Conservation (phyloP, 2,113 vertebrate species). For the Stegostoma tigrinum region DNA sequence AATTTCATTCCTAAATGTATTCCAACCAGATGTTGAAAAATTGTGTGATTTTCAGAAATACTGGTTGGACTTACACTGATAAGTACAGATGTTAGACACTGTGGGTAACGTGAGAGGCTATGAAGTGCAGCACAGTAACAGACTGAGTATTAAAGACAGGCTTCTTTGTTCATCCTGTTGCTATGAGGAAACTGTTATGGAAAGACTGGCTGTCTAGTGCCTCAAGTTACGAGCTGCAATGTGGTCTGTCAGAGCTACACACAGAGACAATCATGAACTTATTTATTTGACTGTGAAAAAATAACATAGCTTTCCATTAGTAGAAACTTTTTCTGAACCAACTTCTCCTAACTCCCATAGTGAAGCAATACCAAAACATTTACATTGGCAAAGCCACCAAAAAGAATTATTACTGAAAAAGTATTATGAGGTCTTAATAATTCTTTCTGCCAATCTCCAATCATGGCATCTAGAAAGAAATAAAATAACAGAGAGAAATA, state of each 20-base stretch:
- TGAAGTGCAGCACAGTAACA: background rate
- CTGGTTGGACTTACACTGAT: background rate
- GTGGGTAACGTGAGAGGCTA: background rate
- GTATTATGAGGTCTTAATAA: slow-evolving; percentile 9
- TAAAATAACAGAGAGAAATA: slow-evolving; percentile 16
- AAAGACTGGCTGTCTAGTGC: background rate
- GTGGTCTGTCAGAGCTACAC: background rate
- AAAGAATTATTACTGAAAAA: slow-evolving; percentile 5
- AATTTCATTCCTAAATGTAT: background rate
- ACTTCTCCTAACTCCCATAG: background rate
- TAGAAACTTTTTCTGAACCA: background rate
- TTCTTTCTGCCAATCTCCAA: background rate
- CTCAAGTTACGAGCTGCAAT: background rate
- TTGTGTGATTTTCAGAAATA: background rate
- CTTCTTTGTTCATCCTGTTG: background rate
- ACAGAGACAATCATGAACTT: background rate
- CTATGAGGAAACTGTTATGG: background rate
- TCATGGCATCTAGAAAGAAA: background rate
- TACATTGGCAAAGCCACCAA: background rate
- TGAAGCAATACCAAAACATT: slow-evolving; percentile 18
- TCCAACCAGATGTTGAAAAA: background rate
- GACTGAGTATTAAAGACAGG: background rate
- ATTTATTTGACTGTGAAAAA: background rate
- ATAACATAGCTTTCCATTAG: background rate
- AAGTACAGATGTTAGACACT: background rate